Evolutionary conservation across 1,140 invertebrate genomes (phyloP), one percentile per base, ranked within the genome.

Genomic region (Thalassaphorura encarpata): DNA sequence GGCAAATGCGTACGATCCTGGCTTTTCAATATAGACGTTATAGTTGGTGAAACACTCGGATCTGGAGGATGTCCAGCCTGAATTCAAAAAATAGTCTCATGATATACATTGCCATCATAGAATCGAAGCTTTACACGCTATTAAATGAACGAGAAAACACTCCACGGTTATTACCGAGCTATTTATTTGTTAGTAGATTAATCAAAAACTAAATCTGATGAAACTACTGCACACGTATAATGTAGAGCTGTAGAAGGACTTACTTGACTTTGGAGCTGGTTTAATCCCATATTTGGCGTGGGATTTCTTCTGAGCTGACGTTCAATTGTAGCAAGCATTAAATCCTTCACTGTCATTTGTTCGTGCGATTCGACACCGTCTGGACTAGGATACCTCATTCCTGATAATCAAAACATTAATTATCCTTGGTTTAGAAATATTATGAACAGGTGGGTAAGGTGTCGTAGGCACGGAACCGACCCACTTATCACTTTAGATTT

Each of bases 281-380:
- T 48, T 56, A n/a, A 26, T 26, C 50, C 39, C 8, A 42, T 45
- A 28, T 39, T 60, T 36, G 52, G 50, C 16, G 73, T 73, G 8
- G 75, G 72, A 66, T 80, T 82, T 61, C 82, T 82, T 69, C 80
- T 80, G 1, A 86, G 67, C 51, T 80, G 80, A 69, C 80, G 78
- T 64, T 87, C 84, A 48, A 87, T 87, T 36, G 85, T 81, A 60
- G 81, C 81, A 36, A 81, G 70, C 72, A 87, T 80, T 19, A 87
- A 74, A 70, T 87, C 84, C 56, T 82, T 80, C 4, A 87, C 83
- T 3, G 83, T 84, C 3, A 84, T 68, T 1, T 76, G 46, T 58
- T 67, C 54, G 51, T 64, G 62, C 15, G 55, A 18, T 6, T 65
- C 63, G 39, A 23, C 56, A 28, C 21, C 45, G 47, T 64, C 60